A percentile compares a stretch with the other conserved stretches of the same genome.
phyloP scores from a whole-genome alignment of 2,113 vertebrate genomes.

The Notechis scutatus region DNA sequence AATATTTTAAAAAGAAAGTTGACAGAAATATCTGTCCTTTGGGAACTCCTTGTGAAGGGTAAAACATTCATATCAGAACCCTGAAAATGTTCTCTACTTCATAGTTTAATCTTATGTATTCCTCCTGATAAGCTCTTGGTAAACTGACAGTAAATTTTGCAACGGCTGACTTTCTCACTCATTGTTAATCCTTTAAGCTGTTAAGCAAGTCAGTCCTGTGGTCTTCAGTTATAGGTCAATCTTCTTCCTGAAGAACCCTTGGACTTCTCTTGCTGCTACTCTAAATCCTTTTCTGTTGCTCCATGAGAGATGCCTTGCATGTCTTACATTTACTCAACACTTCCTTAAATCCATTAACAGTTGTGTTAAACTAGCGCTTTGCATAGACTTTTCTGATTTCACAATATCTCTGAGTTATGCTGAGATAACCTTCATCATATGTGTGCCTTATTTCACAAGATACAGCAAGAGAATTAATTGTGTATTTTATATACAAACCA shows the following conservation, averaged over 20 bases:
- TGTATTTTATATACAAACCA: background rate
- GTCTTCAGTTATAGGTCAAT: constrained; percentile 28
- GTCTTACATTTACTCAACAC: background rate
- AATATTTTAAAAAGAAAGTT: background rate
- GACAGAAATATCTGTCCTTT: background rate
- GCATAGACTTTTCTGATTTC: background rate
- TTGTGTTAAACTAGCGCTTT: background rate
- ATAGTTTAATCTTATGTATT: constrained; percentile 27
- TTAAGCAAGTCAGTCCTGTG: constrained; percentile 18
- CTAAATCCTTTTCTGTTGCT: background rate
- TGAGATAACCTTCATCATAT: background rate
- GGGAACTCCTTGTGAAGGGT: constrained; percentile 10
- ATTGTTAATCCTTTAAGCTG: constrained; percentile 33
- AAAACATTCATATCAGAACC: constrained; percentile 8
- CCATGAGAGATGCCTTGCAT: background rate
- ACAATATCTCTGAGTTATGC: background rate
- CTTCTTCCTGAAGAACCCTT: constrained; percentile 4
- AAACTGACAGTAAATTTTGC: constrained; percentile 21
- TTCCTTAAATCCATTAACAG: background rate
- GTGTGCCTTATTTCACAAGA: background rate
- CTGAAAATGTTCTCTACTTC: background rate
- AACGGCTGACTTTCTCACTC: constrained; percentile 6
- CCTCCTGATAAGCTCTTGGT: constrained; percentile 13
- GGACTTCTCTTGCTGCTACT: constrained; percentile 2
- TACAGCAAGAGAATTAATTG: background rate